Base-by-base conservation (phyloP, 2,113 vertebrate genomes). In the Larimichthys crocea region DNA sequence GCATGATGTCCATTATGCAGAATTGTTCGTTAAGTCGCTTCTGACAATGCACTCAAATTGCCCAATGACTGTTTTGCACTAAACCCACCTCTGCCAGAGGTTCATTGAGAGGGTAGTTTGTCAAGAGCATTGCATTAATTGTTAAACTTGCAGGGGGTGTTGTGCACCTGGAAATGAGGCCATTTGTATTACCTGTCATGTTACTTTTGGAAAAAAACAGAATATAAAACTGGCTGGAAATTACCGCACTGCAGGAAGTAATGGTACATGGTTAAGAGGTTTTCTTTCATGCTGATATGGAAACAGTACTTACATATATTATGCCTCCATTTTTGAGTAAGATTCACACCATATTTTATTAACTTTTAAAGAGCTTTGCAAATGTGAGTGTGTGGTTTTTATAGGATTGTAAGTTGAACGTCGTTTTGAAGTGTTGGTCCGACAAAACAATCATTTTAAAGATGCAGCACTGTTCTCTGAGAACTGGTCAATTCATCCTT, bases 171-270 rank as follows among this genome's bases (percentile, higher is more conserved):
- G n/a, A 85, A 83, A 90, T 79, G 42, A 85, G 83, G 82, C 67
- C 42, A 85, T 93, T 90, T 91, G 79, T 90, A 83, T 83, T 53
- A 61, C 14, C 81, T 80, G 86, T 78, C 88, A 86, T 72, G 66
- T 15, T 65, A 44, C 16, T 53, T 82, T 63, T 65, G 15, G 4
- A 59, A 57, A 57, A 56, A 35, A 72, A 79, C 3, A 44, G n/a
- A 76, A n/a, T 17, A 40, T 66, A 35, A 67, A 71, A 53, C 14
- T 74, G 44, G 10, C 48, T 53, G 20, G 24, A 59, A 84, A 69
- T 82, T 10, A 67, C 64, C 48, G 24, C 52, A 71, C 19, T 55
- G 57, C 44, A 22, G 53, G 63, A 70, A 66, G 16, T 52, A 76
- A 73, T 53, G 65, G 48, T 9, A 17, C 14, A 26, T 10, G 9